phyloP scores from a whole-genome alignment of 2,797 vertebrate species.

The Novumbra hubbsi region DNA sequence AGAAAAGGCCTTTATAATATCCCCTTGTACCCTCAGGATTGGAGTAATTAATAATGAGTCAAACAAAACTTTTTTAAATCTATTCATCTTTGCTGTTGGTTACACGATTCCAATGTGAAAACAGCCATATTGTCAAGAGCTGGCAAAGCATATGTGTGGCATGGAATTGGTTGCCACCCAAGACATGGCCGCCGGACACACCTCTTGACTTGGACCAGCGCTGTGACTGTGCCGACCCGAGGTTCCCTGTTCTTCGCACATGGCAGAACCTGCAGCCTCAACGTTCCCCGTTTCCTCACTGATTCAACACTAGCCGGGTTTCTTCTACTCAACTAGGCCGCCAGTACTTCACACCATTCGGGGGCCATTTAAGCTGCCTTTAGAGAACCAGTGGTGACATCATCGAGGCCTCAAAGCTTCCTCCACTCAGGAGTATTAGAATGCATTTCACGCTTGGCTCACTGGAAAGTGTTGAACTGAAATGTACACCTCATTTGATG shows the following conservation, averaged over 20 bases:
- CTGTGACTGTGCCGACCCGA: constrained; percentile 59
- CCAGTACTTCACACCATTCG: constrained; percentile 74
- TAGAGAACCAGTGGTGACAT: constrained; percentile 78
- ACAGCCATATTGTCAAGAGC: not conserved
- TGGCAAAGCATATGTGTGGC: not conserved
- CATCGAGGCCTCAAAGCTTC: constrained; percentile 79
- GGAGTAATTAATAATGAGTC: not conserved
- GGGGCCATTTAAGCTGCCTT: constrained; percentile 80
- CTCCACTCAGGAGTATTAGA: constrained; percentile 82
- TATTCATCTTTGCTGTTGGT: not conserved
- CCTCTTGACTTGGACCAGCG: constrained; percentile 22
- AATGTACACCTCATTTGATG: constrained; percentile 92
- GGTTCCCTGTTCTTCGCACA: constrained; percentile 48
- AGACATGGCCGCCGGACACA: not conserved
- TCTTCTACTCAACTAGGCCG: constrained; percentile 73
- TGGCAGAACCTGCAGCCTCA: constrained; percentile 47
- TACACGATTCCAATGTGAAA: not conserved
- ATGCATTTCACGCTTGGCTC: constrained; percentile 86
- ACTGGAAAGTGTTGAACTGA: constrained; percentile 87
- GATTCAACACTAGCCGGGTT: constrained; percentile 84
- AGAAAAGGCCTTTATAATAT: constrained; percentile 44
- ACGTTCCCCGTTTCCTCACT: constrained; percentile 77
- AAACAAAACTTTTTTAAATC: not conserved
- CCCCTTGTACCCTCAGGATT: not conserved
- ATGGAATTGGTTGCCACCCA: not conserved